Conservation (phyloP, 2,797 vertebrate genomes). For the Spinus pinus region DNA sequence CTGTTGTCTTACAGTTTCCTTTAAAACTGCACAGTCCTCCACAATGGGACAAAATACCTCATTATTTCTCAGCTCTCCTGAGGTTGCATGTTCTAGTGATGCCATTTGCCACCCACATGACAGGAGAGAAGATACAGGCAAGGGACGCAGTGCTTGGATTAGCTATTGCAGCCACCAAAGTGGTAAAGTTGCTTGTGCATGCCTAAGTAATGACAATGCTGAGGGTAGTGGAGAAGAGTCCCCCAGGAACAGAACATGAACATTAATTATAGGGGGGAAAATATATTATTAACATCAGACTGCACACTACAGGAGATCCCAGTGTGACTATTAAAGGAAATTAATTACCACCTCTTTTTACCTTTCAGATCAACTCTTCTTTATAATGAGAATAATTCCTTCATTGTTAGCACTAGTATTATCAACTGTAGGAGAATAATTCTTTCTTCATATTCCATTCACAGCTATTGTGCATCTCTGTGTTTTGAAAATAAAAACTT, state of each 20-base stretch:
- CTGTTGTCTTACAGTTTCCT: background rate
- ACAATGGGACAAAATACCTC: background rate
- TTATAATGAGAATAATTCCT: conserved; percentile 65
- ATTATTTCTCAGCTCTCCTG: background rate
- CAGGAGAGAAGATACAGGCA: background rate
- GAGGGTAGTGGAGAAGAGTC: conserved; percentile 34
- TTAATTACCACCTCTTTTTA: conserved; percentile 75
- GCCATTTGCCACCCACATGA: background rate
- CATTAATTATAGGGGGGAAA: conserved; percentile 76
- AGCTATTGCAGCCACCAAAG: background rate
- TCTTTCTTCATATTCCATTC: background rate
- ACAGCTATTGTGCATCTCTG: background rate
- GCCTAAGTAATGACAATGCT: conserved; percentile 34
- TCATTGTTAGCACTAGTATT: conserved; percentile 21
- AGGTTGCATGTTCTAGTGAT: background rate
- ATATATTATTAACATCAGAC: conserved; percentile 69
- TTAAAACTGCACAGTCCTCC: background rate
- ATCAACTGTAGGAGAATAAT: conserved; percentile 22
- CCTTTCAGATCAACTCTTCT: conserved; percentile 66
- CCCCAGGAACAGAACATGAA: conserved; percentile 60
- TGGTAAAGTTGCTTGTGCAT: conserved; percentile 46
- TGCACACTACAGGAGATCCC: conserved; percentile 71
- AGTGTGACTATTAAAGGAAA: conserved; percentile 74
- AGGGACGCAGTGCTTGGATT: background rate
- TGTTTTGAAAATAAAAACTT: conserved; percentile 11